A percentile compares a stretch with the other conserved stretches of the same genome.
Evolutionary conservation across 2,888 invertebrate genomes (phyloP).

Genomic region (Apamea monoglypha): DNA sequence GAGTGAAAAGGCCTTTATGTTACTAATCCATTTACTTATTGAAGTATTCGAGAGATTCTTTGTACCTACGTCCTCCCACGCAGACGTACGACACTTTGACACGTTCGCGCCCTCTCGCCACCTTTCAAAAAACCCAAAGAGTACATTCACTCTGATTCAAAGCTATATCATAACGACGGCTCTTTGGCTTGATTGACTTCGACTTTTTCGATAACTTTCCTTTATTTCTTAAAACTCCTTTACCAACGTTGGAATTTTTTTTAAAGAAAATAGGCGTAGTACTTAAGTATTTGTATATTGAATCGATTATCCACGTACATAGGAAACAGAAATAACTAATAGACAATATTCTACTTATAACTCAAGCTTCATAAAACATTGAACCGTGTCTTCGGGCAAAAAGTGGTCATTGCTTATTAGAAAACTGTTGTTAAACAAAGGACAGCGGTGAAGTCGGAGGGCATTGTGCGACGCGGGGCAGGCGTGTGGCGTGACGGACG

Average conservation of each 20-base stretch:
- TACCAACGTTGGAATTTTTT: background rate
- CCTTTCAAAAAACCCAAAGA: constrained; percentile 44
- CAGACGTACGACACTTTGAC: constrained; percentile 44
- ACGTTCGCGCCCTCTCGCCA: constrained; percentile 43
- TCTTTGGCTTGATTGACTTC: constrained; percentile 10
- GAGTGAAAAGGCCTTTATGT: constrained; percentile 2
- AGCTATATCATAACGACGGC: constrained; percentile 12
- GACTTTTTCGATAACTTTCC: background rate
- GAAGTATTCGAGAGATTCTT: constrained; percentile 24
- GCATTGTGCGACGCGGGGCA: constrained; percentile 77
- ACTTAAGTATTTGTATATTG: background rate
- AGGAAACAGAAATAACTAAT: constrained; percentile 9
- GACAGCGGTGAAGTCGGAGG: constrained; percentile 75
- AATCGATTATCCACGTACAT: constrained; percentile 1
- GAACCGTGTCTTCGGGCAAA: constrained; percentile 61
- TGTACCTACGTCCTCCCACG: constrained; percentile 11
- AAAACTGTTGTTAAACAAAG: constrained; percentile 71
- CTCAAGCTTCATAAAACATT: constrained; percentile 40
- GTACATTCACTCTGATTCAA: constrained; percentile 61
- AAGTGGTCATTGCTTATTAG: constrained; percentile 60
- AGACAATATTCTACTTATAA: constrained; percentile 33
- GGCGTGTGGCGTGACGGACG: constrained; percentile 81
- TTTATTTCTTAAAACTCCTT: background rate
- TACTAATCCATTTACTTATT: constrained; percentile 20
- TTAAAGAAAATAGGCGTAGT: background rate